Base-by-base conservation (phyloP, 2,797 vertebrate species). In the Todus mexicanus region DNA sequence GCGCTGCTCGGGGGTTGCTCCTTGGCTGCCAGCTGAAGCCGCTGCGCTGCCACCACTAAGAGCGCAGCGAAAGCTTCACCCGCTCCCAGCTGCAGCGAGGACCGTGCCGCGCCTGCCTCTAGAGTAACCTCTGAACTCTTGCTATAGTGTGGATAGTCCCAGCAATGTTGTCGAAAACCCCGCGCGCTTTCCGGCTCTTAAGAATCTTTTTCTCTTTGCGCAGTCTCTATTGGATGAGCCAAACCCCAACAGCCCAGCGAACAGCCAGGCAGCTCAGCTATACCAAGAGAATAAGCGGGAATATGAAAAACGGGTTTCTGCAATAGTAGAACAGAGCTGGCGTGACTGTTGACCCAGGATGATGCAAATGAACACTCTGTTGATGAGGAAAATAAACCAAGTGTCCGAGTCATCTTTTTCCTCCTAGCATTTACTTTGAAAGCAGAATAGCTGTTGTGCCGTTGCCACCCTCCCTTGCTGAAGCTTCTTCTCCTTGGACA, bases 261-360 rank as follows among this genome's bases (percentile, higher is more conserved):
- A 99, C 98, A 99, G 99, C 96, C 99, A 99, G 97, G 99, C 99
- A 68, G 99, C 99, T 81, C 99, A 99, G 96, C 98, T 99, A 97
- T 99, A 99, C 98, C 99, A 99, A 97, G 99, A 99, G 98, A 99
- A 99, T 97, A 99, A 99, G 97, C 98, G 99, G 93, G 99, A 99
- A 97, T 99, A 99, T 57, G 99, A 99, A 97, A 99, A 99, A 97
- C 98, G 99, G 92, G 99, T 99, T 95, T 99, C 99, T 97, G 99
- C 99, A 97, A 99, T 99, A 97, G 99, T 99, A 97, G 99, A 99
- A 99, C 99, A 99, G 98, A 99, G 99, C 97, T 99, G 99, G 99
- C 99, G 99, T 96, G 99, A 99, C 96, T 99, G 99, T 99, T 99
- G 99, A 99, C 99, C 98, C 96, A 92, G 96, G 97, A 93, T 97